Evolutionary conservation across 2,113 vertebrate species (phyloP), one percentile per base, ranked within the genome.

Genomic region (Aptenodytes patagonicus): DNA sequence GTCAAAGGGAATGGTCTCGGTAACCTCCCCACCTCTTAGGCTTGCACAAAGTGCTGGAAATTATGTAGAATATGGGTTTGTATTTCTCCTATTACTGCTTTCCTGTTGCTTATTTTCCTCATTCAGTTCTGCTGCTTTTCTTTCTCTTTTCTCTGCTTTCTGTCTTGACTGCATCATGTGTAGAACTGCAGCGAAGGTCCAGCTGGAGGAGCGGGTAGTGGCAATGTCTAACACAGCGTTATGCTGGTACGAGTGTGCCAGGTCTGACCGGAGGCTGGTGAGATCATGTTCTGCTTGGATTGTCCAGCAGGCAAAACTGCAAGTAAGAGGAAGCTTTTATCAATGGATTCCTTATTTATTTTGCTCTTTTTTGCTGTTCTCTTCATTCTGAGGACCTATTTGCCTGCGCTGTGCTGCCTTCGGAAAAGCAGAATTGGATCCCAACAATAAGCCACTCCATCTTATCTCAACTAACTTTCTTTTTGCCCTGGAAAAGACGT

Each of bases 211-310:
- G 60, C 17, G 1, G 13, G 42, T 11, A 8, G 21, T 14, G 61
- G 42, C 80, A 14, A 3, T 7, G 36, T 12, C 47, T n/a, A 6
- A 19, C 17, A 2, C 55, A 25, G 15, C 1, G 0, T 26, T 18
- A 54, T 1, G 1, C 62, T 65, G 68, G 34, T 36, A 8, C 3
- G 4, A 29, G 26, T 14, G 17, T 57, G 40, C 34, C 49, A 16
- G 65, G 4, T 72, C 60, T 17, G 24, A 6, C n/a, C 6, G 2
- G 32, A 20, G 54, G 36, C 75, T 70, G 62, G 6, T 14, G 44
- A 38, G 57, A 28, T 19, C 36, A 2, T 21, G 42, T 26, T 34
- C 64, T 78, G 54, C 46, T 77, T 24, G 36, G 28, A 3, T 17
- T 60, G 31, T 47, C 36, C 58, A 31, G 19, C 58, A 82, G 75